Evolutionary conservation across 2,888 invertebrate species (phyloP).

Genomic region (Agrochola litura): DNA sequence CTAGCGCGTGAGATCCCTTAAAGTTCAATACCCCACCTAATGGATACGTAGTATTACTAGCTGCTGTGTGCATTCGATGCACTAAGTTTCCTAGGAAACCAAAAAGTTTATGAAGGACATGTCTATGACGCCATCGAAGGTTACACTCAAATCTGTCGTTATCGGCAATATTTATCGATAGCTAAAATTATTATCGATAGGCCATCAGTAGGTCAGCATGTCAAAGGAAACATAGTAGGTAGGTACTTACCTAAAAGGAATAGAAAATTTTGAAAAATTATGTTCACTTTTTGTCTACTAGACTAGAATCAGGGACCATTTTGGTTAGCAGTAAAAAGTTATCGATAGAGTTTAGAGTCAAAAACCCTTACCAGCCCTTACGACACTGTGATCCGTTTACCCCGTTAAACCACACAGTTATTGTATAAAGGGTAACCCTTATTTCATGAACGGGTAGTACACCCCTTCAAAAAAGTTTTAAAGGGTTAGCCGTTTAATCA

Average conservation of each 20-base stretch:
- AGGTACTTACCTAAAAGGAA: neutral
- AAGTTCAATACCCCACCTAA: constrained; percentile 2
- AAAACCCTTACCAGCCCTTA: too few species aligned
- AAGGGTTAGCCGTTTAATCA: neutral
- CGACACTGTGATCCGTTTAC: neutral
- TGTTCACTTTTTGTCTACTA: neutral
- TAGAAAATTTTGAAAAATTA: constrained; percentile 18
- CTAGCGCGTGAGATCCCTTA: too few species aligned
- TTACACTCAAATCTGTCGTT: constrained; percentile 42
- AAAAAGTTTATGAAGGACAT: constrained; percentile 4
- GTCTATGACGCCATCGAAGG: constrained; percentile 26
- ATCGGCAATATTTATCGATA: constrained; percentile 41
- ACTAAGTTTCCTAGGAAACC: neutral
- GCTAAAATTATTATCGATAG: constrained; percentile 33
- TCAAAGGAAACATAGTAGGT: constrained; percentile 28
- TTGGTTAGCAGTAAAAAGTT: neutral
- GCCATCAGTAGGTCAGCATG: constrained; percentile 52
- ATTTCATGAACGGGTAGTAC: neutral
- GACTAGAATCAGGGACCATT: neutral
- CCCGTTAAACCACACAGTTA: neutral
- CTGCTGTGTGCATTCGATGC: neutral
- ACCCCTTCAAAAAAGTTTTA: neutral
- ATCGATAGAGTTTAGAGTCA: neutral
- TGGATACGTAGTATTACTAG: neutral
- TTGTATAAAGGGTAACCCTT: constrained; percentile 2